Evolutionary conservation across 1,140 invertebrate species (phyloP).

Genomic region (Akabosia matsudoensis): DNA sequence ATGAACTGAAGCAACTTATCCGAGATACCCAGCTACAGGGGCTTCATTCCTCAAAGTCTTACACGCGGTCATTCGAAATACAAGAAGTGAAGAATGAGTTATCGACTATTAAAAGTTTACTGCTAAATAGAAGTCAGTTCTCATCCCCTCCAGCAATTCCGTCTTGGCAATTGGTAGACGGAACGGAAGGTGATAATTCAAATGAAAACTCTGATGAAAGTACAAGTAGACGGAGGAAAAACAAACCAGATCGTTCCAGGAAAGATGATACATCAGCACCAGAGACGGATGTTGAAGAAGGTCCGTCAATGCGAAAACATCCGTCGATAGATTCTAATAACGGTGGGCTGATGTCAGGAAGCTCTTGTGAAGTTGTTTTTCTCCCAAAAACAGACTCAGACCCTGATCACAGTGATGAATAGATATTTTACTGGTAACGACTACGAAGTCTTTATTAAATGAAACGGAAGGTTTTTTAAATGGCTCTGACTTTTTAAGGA

Average conservation of each 20-base stretch:
- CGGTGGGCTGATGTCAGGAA: conserved; percentile 42
- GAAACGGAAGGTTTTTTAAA: too few species aligned
- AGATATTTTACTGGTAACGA: not conserved
- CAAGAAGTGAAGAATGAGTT: conserved; percentile 42
- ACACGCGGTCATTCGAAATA: conserved; percentile 28
- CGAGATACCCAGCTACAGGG: conserved; percentile 12
- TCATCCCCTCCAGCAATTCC: conserved; percentile 41
- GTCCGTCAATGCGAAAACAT: conserved; percentile 33
- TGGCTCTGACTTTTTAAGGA: too few species aligned
- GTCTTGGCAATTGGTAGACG: conserved; percentile 43
- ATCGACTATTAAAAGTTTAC: conserved; percentile 37
- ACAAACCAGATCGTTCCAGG: conserved; percentile 2
- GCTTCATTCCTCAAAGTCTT: not conserved
- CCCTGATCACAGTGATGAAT: conserved; percentile 21
- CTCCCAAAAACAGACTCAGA: conserved; percentile 38
- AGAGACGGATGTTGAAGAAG: not conserved
- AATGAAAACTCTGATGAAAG: conserved; percentile 26
- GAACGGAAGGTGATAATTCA: conserved; percentile 24
- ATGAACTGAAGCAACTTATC: conserved; percentile 41
- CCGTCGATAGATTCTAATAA: conserved; percentile 41
- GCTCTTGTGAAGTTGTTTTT: conserved; percentile 45
- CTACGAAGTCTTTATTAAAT: not conserved
- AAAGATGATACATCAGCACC: not conserved
- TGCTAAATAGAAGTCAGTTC: conserved; percentile 41
- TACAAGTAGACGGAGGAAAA: conserved; percentile 15